Evolutionary conservation across 2,888 invertebrate genomes (phyloP), one percentile per base, ranked within the genome.

Genomic region (Drosophila tripunctata): DNA sequence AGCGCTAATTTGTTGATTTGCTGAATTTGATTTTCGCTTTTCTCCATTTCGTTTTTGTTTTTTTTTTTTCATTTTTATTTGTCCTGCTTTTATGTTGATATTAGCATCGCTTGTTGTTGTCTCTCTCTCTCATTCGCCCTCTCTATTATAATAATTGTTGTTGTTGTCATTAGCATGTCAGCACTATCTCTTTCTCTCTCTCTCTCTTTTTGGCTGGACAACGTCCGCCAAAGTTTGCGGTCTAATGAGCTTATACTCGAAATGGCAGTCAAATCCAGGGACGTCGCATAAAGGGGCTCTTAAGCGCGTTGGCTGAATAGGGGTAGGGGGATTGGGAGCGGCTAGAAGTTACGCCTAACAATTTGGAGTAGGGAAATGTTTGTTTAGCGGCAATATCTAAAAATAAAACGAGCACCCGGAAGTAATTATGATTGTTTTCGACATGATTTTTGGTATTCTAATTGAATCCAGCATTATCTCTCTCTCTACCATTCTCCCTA

Each of bases 1-100:
- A 78, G 68, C 71, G 74, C 79, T 83, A 87, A 83, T 87, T 83
- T 83, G 87, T 87, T 85, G 86, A 87, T 83, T 87, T 87, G 74
- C 83, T 85, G 69, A 85, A 78, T 83, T 82, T 84, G 76, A 75
- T 73, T 75, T 77, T 60, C 48, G 67, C 43, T 40, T 51, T 52
- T 51, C 21, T 58, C 54, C 44, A 36, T 51, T 50, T 44, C 22
- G 38, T 35, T 38, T 22, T 31, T 15, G n/a, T 36, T 15, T 50
- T 30, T 7, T 17, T 48, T 22, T 36, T 48, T 24, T 35, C 55
- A 17, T 15, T 24, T 41, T 33, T 47, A 3, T 41, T 22, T n/a
- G 12, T 40, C 12, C 10, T 27, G 17, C 17, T n/a, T n/a, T n/a
- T n/a, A n/a, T n/a, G n/a, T n/a, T n/a, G n/a, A n/a, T n/a, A n/a